Evolutionary conservation across 2,888 invertebrate species (phyloP), one percentile per base, ranked within the genome.

Genomic region (Oligia latruncula): DNA sequence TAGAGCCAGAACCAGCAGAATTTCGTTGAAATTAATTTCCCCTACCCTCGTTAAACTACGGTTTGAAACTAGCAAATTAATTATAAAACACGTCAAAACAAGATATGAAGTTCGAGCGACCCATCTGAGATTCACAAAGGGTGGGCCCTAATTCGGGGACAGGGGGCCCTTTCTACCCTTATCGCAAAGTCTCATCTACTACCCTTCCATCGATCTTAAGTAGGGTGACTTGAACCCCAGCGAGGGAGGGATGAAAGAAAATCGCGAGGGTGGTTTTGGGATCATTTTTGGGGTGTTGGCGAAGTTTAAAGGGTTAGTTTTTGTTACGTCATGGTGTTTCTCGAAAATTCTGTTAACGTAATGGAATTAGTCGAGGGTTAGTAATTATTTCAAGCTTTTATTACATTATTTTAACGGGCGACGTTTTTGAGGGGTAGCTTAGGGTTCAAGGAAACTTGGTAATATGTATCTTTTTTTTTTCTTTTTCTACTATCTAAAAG

Each of bases 31-130:
- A 95, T 94, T 94, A 94, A 94, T 93, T 93, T 52, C 90, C 90
- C 91, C 91, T 82, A 91, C 95, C 95, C 95, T 94, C 93, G 93
- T 95, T 94, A 92, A 95, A 96, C 95, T 95, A 95, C 93, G 94
- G 93, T 90, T 91, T 88, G 92, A 96, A 97, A 97, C 96, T 97
- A 97, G 95, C 96, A 95, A 96, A 97, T 97, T 96, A 96, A 97
- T 97, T 97, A 97, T 95, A 95, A 95, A 96, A 95, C 92, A 95
- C 94, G 96, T 96, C 96, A 96, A 96, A 96, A 96, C 96, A 96
- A 95, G 94, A 93, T 92, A 91, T 92, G 93, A 95, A 95, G 94
- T 96, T 96, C 92, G 92, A 91, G 92, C 92, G 90, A 93, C 94
- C 95, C 94, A 95, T 95, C 96, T 95, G 95, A 96, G 95, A 92